phyloP scores from a whole-genome alignment of 2,113 vertebrate genomes.

The Acrocephalus arundinaceus region DNA sequence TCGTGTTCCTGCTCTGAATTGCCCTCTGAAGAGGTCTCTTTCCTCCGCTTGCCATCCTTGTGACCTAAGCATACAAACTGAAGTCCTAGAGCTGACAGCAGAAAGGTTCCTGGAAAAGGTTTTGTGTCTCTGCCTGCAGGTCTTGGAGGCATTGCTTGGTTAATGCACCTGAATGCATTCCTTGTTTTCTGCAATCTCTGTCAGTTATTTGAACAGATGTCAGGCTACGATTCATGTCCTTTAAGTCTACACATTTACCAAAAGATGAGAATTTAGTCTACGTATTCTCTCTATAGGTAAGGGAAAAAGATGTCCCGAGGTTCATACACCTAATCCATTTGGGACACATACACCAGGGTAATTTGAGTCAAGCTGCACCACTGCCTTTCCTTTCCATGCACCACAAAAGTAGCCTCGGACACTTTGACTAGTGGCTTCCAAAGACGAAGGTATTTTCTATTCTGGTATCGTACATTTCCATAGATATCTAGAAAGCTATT shows the following conservation, averaged over 20 bases:
- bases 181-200: not conserved
- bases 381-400: not conserved
- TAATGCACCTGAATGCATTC: not conserved
- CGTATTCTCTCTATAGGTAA: not conserved
- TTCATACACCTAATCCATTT: not conserved
- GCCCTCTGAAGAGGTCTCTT: not conserved
- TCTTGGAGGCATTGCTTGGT: not conserved
- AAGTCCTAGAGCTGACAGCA: not conserved
- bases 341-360: not conserved
- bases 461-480: not conserved
- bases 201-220: not conserved
- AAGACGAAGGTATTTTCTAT: not conserved
- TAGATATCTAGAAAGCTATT: not conserved
- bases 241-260: not conserved
- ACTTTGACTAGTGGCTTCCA: not conserved
- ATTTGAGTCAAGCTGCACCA: not conserved
- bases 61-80: not conserved
- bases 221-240: not conserved
- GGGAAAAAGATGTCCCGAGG: not conserved
- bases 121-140: not conserved
- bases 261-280: not conserved
- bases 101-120: not conserved
- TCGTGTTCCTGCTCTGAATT: not conserved
- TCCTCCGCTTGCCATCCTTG: not conserved
- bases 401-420: not conserved